These are phyloP conservation scores for Manis pentadactyla DNA, from an alignment of 2,797 vertebrate species.

Conservation along the genomic window DNA sequence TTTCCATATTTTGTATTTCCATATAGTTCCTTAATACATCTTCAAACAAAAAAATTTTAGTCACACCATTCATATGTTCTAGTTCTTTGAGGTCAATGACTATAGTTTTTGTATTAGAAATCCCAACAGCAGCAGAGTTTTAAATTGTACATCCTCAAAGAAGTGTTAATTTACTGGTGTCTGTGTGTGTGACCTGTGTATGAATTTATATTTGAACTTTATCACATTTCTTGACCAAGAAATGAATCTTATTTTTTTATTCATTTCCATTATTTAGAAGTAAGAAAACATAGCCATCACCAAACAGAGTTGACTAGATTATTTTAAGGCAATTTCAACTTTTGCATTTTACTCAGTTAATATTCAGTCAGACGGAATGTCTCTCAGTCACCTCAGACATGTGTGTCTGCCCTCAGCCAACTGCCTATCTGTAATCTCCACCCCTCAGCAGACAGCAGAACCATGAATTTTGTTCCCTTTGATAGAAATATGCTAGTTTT, in stretches of 20 bases:
- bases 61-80: not conserved
- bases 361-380: not conserved
- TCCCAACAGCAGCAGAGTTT: not conserved
- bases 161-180: not conserved
- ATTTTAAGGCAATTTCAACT: conserved; percentile 23
- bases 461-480: not conserved
- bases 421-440: not conserved
- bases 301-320: not conserved
- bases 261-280: not conserved
- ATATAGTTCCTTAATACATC: not conserved
- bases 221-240: conserved; percentile 29
- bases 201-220: conserved; percentile 38
- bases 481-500: not conserved
- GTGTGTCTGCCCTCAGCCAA: not conserved
- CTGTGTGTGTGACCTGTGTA: not conserved
- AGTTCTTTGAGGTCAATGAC: conserved; percentile 19
- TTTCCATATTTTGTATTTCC: conserved; percentile 38
- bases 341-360: not conserved
- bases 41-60: conserved; percentile 38
- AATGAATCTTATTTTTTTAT: conserved; percentile 40
- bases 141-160: not conserved
- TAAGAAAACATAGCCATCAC: conserved; percentile 22
- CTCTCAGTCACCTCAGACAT: not conserved
- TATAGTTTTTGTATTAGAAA: not conserved
- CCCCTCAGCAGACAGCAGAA: not conserved